phyloP scores from a whole-genome alignment of 2,888 invertebrate species.

The Caradrina clavipalpis region DNA sequence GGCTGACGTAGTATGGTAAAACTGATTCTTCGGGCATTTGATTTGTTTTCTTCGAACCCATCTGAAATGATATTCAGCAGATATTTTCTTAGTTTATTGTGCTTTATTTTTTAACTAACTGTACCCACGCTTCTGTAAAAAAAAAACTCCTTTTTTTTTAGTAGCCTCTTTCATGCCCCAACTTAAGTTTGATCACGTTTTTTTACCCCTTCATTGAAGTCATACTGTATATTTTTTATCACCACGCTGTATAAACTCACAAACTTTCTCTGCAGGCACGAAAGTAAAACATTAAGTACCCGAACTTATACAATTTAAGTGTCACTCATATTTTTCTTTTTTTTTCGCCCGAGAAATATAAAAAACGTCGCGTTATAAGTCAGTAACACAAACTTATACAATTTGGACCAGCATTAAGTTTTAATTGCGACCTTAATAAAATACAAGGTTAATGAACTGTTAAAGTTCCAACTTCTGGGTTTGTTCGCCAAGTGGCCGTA shows the following conservation, averaged over 20 bases:
- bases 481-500: slow-evolving; percentile 32
- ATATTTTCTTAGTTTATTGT: no score
- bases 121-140: no score
- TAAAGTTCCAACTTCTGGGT: slow-evolving; percentile 39
- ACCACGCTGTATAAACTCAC: not conserved
- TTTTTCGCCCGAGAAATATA: slow-evolving; percentile 40
- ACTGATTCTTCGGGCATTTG: no score
- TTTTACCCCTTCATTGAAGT: not conserved
- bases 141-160: no score
- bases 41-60: no score
- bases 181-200: not conserved
- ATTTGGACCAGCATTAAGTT: slow-evolving; percentile 50
- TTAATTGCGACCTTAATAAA: slow-evolving; percentile 63
- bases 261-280: not conserved
- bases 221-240: not conserved
- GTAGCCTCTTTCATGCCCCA: no score
- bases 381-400: slow-evolving; percentile 42
- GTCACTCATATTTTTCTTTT: slow-evolving; percentile 45
- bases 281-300: slow-evolving; percentile 11
- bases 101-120: no score
- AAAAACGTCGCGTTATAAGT: slow-evolving; percentile 21
- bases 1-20: no score
- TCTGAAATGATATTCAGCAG: no score
- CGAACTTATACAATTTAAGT: slow-evolving; percentile 36
- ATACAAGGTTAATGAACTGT: slow-evolving; percentile 56